Percentiles rank a stretch among this genome's conserved stretches.
These are phyloP conservation scores for Tenebrosternarchus preto DNA, from an alignment of 2,113 vertebrate species.

Conservation along the genomic window DNA sequence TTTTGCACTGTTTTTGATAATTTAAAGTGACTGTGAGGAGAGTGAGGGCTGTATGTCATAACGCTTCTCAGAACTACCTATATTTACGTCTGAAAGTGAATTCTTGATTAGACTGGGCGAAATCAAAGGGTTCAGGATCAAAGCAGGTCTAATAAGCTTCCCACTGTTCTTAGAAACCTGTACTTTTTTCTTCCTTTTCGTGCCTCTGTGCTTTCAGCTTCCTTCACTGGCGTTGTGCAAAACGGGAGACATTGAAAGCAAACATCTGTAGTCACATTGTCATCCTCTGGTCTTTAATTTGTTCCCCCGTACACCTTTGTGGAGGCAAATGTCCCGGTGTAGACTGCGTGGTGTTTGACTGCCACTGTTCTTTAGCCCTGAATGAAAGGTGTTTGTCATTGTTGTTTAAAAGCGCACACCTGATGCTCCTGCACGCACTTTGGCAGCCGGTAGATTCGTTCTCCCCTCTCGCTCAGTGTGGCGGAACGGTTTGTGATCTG, in stretches of 20 bases:
- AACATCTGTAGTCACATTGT: constrained; percentile 90
- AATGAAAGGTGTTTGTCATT: constrained; percentile 63
- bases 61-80: constrained; percentile 99
- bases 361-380: constrained; percentile 60
- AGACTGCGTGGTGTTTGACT: constrained; percentile 64
- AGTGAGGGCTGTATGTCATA: constrained; percentile 87
- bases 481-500: constrained; percentile 36
- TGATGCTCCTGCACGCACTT: constrained; percentile 40
- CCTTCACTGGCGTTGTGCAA: constrained; percentile 82
- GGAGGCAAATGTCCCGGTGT: constrained; percentile 76
- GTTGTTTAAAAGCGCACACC: constrained; percentile 42
- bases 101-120: constrained; percentile 98
- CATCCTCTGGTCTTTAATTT: constrained; percentile 91
- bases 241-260: constrained; percentile 86
- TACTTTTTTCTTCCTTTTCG: constrained; percentile 76
- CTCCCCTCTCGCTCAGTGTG: constrained; percentile 15
- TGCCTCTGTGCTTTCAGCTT: constrained; percentile 77
- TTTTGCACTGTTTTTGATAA: constrained; percentile 84
- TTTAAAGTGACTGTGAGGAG: constrained; percentile 89
- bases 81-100: constrained; percentile 99
- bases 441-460: constrained; percentile 44
- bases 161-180: constrained; percentile 87
- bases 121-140: constrained; percentile 99
- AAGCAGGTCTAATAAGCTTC: constrained; percentile 99
- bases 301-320: constrained; percentile 85